These are phyloP conservation scores for Sisyra nigra DNA, from an alignment of 2,888 invertebrate species.

Conservation along the genomic window DNA sequence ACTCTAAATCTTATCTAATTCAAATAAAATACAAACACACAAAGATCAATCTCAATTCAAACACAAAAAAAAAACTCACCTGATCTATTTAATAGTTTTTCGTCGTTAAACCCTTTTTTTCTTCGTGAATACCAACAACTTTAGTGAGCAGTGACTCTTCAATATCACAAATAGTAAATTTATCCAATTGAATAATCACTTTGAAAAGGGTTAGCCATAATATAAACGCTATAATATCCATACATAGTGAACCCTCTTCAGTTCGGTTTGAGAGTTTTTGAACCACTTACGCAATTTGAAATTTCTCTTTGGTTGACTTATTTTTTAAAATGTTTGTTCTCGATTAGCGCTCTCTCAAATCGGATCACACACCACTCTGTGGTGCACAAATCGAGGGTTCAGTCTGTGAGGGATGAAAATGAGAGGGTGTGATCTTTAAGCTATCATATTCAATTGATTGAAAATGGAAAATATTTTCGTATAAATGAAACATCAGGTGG, in stretches of 20 bases:
- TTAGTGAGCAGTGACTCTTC: conserved; percentile 4
- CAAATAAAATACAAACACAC: background rate
- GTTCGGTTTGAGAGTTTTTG: too few relatives aligned
- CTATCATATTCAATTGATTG: too few relatives aligned
- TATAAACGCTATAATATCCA: background rate
- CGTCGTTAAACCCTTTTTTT: background rate
- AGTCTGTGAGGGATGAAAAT: too few relatives aligned
- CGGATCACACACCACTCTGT: too few relatives aligned
- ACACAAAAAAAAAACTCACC: background rate
- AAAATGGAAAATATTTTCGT: too few relatives aligned
- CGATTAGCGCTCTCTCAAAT: too few relatives aligned
- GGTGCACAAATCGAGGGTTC: too few relatives aligned
- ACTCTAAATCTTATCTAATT: too few relatives aligned
- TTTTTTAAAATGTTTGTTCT: background rate
- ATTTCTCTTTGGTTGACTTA: conserved; percentile 3
- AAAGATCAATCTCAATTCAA: background rate
- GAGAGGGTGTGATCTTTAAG: background rate
- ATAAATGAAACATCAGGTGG: too few relatives aligned
- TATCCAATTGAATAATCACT: conserved; percentile 2
- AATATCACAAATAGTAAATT: background rate
- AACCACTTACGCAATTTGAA: background rate
- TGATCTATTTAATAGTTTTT: background rate
- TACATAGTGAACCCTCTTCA: too few relatives aligned
- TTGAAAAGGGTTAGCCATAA: conserved; percentile 3
- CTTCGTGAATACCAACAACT: background rate